Conservation (phyloP, 2,797 vertebrate species). For the Hemitrygon akajei region DNA sequence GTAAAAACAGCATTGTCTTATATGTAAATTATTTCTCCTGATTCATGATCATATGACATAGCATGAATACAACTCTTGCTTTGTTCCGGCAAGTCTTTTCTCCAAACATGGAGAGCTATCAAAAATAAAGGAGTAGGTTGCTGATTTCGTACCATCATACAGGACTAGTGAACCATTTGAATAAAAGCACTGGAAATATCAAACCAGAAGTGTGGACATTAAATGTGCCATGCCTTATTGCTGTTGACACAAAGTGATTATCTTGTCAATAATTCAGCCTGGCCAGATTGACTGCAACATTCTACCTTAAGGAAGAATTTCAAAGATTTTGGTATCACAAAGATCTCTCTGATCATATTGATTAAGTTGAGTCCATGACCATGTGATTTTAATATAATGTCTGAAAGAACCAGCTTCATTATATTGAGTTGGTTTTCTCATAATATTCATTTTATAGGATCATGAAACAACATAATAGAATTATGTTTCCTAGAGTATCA, state of each 20-base stretch:
- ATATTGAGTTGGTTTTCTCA: neutral
- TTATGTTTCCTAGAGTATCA: neutral
- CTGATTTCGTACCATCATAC: neutral
- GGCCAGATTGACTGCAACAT: neutral
- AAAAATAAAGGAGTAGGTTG: neutral
- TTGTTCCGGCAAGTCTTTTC: neutral
- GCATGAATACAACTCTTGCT: neutral
- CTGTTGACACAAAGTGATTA: neutral
- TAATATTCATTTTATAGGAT: neutral
- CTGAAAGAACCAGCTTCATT: neutral
- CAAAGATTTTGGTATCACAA: neutral
- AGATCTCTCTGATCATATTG: neutral
- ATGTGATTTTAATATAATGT: neutral
- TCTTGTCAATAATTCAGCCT: neutral
- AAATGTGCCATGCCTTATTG: neutral
- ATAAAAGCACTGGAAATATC: neutral
- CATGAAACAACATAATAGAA: neutral
- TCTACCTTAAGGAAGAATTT: neutral
- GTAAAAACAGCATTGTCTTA: neutral
- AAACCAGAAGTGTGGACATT: neutral
- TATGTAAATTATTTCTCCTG: neutral
- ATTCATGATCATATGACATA: neutral
- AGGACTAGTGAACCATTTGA: neutral
- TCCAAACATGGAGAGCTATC: neutral
- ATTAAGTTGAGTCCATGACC: neutral